Conservation (phyloP, 2,113 vertebrate genomes). For the Melanerpes formicivorus region DNA sequence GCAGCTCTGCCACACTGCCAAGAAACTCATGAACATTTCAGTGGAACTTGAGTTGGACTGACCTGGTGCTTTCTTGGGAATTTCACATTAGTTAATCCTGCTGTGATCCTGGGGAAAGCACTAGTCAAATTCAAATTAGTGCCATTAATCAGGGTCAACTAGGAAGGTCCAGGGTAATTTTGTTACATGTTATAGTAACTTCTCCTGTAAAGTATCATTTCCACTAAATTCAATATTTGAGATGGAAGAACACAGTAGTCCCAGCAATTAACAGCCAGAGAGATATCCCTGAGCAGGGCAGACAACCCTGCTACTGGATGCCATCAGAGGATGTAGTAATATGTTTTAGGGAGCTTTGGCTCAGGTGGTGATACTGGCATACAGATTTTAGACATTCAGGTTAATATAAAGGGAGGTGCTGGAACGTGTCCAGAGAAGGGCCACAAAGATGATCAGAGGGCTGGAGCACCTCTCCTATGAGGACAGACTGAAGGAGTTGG, state of each 20-base stretch:
- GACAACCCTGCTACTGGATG: background rate
- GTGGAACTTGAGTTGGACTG: background rate
- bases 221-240: background rate
- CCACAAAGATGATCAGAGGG: too few relatives aligned
- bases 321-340: background rate
- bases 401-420: background rate
- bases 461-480: too few relatives aligned
- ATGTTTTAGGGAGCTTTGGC: background rate
- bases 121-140: background rate
- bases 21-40: background rate
- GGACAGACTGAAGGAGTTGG: too few relatives aligned
- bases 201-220: background rate
- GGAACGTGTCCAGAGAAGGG: too few relatives aligned
- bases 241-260: background rate
- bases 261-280: background rate
- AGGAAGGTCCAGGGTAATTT: background rate
- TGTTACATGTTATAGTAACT: background rate
- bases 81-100: background rate
- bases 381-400: rapidly evolving
- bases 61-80: background rate
- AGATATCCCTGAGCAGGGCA: background rate
- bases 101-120: background rate
- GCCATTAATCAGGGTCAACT: background rate
- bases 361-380: background rate
- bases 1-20: background rate